Conservation (phyloP, 2,888 invertebrate genomes). For the Apoderus coryli region DNA sequence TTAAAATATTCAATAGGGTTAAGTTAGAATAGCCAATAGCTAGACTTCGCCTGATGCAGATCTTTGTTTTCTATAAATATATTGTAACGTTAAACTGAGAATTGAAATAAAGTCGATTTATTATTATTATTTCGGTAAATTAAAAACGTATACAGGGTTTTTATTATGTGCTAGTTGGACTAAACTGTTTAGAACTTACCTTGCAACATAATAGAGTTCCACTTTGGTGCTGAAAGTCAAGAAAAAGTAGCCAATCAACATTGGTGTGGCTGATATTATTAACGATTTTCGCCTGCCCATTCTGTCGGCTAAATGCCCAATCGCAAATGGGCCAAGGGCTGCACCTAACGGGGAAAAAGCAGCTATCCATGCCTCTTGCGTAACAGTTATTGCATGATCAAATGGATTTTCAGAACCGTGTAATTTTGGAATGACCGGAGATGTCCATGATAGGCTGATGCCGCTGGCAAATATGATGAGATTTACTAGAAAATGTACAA, state of each 20-base stretch:
- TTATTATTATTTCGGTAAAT: too few species aligned
- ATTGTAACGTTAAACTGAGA: too few species aligned
- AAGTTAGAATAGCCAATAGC: too few species aligned
- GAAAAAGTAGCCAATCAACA: slow-evolving; percentile 34
- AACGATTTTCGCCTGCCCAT: slow-evolving; percentile 49
- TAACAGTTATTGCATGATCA: slow-evolving; percentile 14
- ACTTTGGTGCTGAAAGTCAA: slow-evolving; percentile 18
- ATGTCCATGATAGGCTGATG: slow-evolving; percentile 20
- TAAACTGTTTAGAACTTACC: too few species aligned
- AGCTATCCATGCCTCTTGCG: slow-evolving; percentile 21
- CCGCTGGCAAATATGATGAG: slow-evolving; percentile 16
- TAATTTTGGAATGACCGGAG: slow-evolving; percentile 20
- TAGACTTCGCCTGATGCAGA: too few species aligned
- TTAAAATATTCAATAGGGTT: too few species aligned
- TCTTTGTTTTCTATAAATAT: too few species aligned
- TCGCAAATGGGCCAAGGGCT: slow-evolving; percentile 19
- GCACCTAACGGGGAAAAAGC: slow-evolving; percentile 20
- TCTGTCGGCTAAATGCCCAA: slow-evolving; percentile 17
- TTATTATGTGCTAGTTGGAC: too few species aligned
- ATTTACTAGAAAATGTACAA: slow-evolving; percentile 16
- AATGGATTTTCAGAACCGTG: slow-evolving; percentile 19
- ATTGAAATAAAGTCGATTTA: too few species aligned
- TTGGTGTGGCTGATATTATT: slow-evolving; percentile 45
- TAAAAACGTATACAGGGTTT: too few species aligned
- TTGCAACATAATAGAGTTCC: slow-evolving; percentile 35